Evolutionary conservation across 2,888 invertebrate genomes (phyloP), one percentile per base, ranked within the genome.

Genomic region (Ormyrus rosae): DNA sequence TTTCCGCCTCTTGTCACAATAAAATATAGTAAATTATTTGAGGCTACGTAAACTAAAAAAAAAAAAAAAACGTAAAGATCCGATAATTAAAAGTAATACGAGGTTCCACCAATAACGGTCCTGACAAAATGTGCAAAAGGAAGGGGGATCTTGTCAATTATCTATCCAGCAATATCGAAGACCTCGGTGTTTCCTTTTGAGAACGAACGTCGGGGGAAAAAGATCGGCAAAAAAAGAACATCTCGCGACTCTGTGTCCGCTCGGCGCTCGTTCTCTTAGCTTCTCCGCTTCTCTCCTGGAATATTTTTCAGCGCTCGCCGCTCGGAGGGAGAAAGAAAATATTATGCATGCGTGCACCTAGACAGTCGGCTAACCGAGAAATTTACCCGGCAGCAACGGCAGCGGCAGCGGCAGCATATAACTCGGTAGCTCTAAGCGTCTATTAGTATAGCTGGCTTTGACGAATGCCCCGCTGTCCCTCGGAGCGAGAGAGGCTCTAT

Each of bases 311-410:
- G 71, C 77, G 34, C 34, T 34, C 34, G 34, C 34, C 34, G 34
- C 34, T 34, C 34, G 34, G 64, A 65, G 68, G 34, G 34, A 51
- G 51, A 50, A 55, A 19, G 51, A 45, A 50, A 67, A 71, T 84
- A 85, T 85, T 83, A 83, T 86, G 82, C 78, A 83, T 82, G 48
- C 69, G 78, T 68, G 53, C 51, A 51, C 69, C 65, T 80, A 81
- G 80, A 78, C 82, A 79, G 70, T 71, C 84, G 83, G 83, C 82
- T 84, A 85, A 83, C 83, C 85, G 83, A 82, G 83, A 86, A 84
- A 86, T 86, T 85, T 83, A 78, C 69, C 84, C 84, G 53, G 64
- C 80, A 83, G 84, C 83, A 53, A 34, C 34, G 34, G 34, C 34
- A 34, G 34, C 4, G 34, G 34, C 34, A 34, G 34, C 60, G 64